Conservation (phyloP, 2,888 invertebrate species). For the Deroplatys truncata region DNA sequence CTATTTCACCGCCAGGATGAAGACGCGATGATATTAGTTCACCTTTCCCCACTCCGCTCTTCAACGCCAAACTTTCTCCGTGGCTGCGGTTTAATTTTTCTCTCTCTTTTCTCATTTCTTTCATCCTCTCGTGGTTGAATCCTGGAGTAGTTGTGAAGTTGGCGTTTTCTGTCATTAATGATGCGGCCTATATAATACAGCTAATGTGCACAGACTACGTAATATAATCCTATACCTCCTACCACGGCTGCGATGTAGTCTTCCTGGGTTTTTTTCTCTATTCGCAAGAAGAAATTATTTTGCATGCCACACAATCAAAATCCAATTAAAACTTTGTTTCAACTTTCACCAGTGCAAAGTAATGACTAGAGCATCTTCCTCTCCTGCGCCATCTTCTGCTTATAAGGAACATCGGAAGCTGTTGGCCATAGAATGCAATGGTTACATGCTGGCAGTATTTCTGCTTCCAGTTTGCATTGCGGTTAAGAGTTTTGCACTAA, state of each 20-base stretch:
- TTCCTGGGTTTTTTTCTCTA: not conserved
- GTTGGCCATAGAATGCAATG: not conserved
- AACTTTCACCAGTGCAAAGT: not conserved
- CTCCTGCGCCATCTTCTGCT: not conserved
- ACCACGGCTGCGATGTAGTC: not conserved
- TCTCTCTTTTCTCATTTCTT: not conserved
- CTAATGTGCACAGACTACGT: constrained; percentile 1
- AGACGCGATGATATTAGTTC: not conserved
- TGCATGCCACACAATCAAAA: constrained; percentile 25
- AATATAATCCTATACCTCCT: not conserved
- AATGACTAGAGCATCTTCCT: not conserved
- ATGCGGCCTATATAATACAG: not conserved
- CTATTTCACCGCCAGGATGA: not conserved
- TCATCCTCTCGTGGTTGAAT: not conserved
- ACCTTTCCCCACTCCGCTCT: not conserved
- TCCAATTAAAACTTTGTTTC: constrained; percentile 29
- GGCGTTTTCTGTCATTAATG: not conserved
- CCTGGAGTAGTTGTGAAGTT: not conserved
- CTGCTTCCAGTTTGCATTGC: not conserved
- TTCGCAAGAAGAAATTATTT: constrained; percentile 16
- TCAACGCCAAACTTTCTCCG: not conserved
- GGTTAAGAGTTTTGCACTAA: not conserved
- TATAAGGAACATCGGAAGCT: not conserved
- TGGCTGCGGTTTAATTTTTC: not conserved
- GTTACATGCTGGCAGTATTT: not conserved